These are phyloP conservation scores for Polyommatus iphigenia DNA, from an alignment of 2,888 invertebrate genomes.

Conservation along the genomic window DNA sequence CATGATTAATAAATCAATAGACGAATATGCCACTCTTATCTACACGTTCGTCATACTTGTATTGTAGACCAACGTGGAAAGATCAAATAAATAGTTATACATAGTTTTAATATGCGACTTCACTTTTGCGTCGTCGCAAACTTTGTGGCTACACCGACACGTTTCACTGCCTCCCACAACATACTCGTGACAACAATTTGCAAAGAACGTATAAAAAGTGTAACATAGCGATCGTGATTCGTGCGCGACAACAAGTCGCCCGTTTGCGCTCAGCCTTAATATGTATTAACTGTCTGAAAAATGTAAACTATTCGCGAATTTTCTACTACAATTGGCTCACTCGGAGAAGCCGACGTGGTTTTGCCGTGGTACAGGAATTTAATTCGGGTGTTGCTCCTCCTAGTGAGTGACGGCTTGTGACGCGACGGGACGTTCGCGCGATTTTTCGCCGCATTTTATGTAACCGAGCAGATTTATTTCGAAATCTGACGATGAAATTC, in stretches of 20 bases:
- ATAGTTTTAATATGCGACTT: background rate
- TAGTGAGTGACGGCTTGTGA: conserved; percentile 65
- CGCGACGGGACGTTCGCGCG: conserved; percentile 57
- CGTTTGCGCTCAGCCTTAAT: background rate
- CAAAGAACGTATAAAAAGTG: background rate
- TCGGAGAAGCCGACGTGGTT: conserved; percentile 46
- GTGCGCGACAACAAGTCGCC: background rate
- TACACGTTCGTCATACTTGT: no score
- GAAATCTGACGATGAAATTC: conserved; percentile 14
- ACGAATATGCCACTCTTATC: background rate
- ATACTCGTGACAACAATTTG: no score
- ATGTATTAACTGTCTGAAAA: conserved; percentile 14
- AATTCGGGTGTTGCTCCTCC: conserved; percentile 66
- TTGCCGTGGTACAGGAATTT: conserved; percentile 65
- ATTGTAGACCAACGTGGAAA: no score
- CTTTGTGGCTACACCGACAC: background rate
- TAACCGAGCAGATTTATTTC: conserved; percentile 22
- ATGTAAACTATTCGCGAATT: conserved; percentile 33
- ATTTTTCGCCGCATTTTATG: conserved; percentile 52
- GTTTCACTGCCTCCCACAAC: no score
- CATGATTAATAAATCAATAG: no score
- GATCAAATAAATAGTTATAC: no score
- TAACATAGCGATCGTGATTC: background rate
- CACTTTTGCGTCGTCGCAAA: background rate
- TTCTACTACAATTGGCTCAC: conserved; percentile 27